Evolutionary conservation across 30 jellyfish, hydroid and myxozoan genomes (phyloP), one percentile per base, ranked within the genome.

Genomic region (Catostylus mosaicus): DNA sequence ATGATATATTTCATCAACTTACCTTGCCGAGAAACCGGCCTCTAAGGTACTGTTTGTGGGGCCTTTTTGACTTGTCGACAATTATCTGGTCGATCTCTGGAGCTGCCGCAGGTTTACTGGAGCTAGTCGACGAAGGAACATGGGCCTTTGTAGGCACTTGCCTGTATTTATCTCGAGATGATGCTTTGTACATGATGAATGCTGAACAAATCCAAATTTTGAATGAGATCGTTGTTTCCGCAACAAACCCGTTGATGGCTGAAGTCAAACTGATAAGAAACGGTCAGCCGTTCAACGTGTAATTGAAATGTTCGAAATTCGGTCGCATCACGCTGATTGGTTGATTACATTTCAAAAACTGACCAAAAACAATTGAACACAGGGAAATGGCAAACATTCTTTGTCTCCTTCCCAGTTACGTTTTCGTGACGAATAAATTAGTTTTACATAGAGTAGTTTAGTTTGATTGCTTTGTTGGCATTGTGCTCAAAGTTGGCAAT

Each of bases 1-100:
- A 68, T 68, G 30, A 68, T 22, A 66, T 11, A 29, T 5, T 57
- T 20, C 30, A n/a, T 8, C 30, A 20, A 57, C 34, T 34, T 65
- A 89, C 99, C 96, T 95, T 95, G 71, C 99, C 99, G 33, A 95
- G 91, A 66, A 95, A 90, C 65, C 81, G 78, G 59, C 98, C 98
- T 59, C 90, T 66, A 36, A 59, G 61, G 66, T 95, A 95, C 67
- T 80, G 74, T 78, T 73, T 84, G 56, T 75, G 82, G 30, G 94
- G 88, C 84, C 82, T 75, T 27, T 84, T 72, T 0, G 88, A 72
- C 69, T 57, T 71, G 60, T 84, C 94, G 50, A 84, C 94, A 67
- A 84, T 74, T 50, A 84, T 73, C 27, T 62, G 83, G 52, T 73
- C 94, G 0, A 84, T 84, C 75, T 84, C 94, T 7, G 88, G 80